Evolutionary conservation across 2,797 vertebrate genomes (phyloP).

Genomic region (Tolypeutes matacus): DNA sequence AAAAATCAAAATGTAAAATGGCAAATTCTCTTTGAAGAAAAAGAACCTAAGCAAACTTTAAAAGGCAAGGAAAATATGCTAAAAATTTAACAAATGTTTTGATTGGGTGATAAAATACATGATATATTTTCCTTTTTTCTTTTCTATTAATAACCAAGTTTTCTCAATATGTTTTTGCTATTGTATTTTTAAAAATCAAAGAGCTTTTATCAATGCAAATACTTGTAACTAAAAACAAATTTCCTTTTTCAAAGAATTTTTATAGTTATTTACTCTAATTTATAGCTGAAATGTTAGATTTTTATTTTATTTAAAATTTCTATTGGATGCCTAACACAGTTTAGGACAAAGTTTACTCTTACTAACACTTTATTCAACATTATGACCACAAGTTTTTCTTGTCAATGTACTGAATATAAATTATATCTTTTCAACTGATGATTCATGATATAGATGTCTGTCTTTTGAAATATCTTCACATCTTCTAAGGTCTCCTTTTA

Average conservation of each 20-base stretch:
- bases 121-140: neutral
- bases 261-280: neutral
- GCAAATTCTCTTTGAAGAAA: neutral
- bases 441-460: neutral
- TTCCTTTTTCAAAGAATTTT: neutral
- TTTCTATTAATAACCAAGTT: neutral
- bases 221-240: conserved; percentile 22
- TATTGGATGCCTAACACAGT: neutral
- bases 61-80: neutral
- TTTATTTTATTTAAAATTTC: conserved; percentile 63
- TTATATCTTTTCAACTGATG: neutral
- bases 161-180: neutral
- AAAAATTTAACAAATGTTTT: conserved; percentile 16
- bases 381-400: neutral
- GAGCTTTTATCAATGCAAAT: neutral
- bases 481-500: conserved; percentile 38
- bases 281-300: neutral
- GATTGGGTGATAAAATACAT: neutral
- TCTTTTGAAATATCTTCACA: conserved; percentile 45
- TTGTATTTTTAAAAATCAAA: neutral
- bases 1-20: conserved; percentile 33
- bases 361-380: neutral
- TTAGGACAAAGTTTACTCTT: neutral
- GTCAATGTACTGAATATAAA: neutral
- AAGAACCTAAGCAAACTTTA: neutral